Evolutionary conservation across 1,140 invertebrate species (phyloP).

Genomic region (Anastatus disparis): DNA sequence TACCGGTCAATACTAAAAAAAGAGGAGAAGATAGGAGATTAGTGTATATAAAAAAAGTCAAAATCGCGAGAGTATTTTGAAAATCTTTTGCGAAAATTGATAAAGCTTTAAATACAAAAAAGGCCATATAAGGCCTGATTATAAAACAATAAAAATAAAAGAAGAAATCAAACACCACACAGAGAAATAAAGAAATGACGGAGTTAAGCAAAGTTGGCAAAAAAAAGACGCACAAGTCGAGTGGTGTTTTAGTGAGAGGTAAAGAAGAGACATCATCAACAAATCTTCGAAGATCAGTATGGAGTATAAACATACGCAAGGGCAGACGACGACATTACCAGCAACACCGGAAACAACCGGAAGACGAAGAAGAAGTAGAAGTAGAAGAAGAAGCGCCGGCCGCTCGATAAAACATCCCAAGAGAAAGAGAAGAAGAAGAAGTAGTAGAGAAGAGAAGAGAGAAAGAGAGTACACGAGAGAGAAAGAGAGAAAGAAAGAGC

Average conservation of each 20-base stretch:
- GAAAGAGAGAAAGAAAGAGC: slow-evolving; percentile 5
- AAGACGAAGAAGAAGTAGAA: slow-evolving; percentile 24
- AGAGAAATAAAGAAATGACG: too few relatives aligned
- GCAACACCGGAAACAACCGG: slow-evolving; percentile 31
- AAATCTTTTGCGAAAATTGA: not conserved
- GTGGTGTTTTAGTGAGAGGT: slow-evolving; percentile 52
- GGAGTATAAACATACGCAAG: slow-evolving; percentile 66
- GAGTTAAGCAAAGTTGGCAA: too few relatives aligned
- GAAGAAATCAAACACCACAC: too few relatives aligned
- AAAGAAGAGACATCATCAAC: slow-evolving; percentile 62
- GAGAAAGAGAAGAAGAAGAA: slow-evolving; percentile 23
- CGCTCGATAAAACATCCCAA: slow-evolving; percentile 39
- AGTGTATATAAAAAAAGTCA: too few relatives aligned
- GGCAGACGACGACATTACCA: slow-evolving; percentile 59
- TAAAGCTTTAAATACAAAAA: too few relatives aligned
- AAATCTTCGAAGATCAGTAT: slow-evolving; percentile 61
- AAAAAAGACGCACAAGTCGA: too few relatives aligned
- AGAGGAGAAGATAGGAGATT: slow-evolving; percentile 45
- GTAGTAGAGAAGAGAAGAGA: slow-evolving; percentile 36
- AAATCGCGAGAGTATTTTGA: not conserved
- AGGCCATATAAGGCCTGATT: too few relatives aligned
- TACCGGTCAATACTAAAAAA: slow-evolving; percentile 48
- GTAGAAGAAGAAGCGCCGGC: slow-evolving; percentile 26
- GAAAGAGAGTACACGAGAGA: slow-evolving; percentile 37
- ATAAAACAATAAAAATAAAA: too few relatives aligned